phyloP scores from a whole-genome alignment of 2,888 invertebrate species.

The Cheilosia impressa region DNA sequence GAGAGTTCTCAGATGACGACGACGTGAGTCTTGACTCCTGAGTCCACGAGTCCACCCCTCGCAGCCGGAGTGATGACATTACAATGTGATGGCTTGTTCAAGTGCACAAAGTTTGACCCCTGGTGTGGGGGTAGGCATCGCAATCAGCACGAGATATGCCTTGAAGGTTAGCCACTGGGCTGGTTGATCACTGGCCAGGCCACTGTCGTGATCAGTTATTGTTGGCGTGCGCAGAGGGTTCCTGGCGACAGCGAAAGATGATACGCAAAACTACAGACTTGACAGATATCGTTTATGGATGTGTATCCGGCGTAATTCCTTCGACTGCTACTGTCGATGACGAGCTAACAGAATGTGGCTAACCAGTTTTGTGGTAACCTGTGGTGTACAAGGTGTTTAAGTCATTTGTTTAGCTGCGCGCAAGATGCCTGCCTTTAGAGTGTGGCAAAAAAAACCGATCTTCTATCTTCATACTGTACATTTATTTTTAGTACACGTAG shows the following conservation, averaged over 20 bases:
- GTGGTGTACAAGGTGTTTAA: constrained; percentile 49
- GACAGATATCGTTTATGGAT: constrained; percentile 33
- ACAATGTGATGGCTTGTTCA: constrained; percentile 8
- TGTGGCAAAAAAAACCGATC: constrained; percentile 18
- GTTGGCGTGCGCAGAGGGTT: constrained; percentile 19
- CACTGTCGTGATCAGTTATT: constrained; percentile 30
- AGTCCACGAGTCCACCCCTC: background rate
- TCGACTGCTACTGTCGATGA: constrained; percentile 39
- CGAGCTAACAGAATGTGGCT: constrained; percentile 51
- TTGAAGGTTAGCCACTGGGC: constrained; percentile 39
- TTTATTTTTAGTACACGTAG: background rate
- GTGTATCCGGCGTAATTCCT: constrained; percentile 51
- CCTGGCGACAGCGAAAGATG: constrained; percentile 53
- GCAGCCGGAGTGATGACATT: background rate
- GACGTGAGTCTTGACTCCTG: background rate
- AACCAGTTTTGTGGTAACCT: constrained; percentile 46
- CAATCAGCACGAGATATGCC: constrained; percentile 15
- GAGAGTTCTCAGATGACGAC: constrained; percentile 50
- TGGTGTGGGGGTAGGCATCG: constrained; percentile 15
- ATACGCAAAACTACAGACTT: constrained; percentile 18
- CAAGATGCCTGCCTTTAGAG: background rate
- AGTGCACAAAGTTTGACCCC: constrained; percentile 5
- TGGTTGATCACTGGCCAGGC: constrained; percentile 28
- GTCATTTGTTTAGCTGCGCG: constrained; percentile 3
- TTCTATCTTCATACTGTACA: constrained; percentile 23